Evolutionary conservation across 2,113 vertebrate genomes (phyloP).

Genomic region (Synchiropus splendidus): DNA sequence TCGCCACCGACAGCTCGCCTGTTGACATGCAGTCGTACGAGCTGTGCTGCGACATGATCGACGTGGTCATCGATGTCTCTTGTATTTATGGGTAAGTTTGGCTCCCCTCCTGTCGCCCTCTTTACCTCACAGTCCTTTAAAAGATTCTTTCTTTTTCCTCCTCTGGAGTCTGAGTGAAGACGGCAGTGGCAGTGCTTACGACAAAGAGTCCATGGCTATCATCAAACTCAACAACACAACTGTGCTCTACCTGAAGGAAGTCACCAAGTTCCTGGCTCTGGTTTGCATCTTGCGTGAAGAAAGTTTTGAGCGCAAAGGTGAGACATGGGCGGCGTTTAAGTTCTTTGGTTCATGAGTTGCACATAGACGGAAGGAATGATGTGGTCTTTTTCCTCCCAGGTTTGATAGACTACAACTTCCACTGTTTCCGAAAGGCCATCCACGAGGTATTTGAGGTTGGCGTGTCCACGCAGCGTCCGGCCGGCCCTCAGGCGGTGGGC

Average conservation of each 20-base stretch:
- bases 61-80: slow-evolving; percentile 97
- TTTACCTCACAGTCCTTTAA: neutral
- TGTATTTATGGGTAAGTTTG: slow-evolving; percentile 94
- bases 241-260: slow-evolving; percentile 97
- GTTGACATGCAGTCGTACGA: slow-evolving; percentile 99
- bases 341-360: too few species aligned
- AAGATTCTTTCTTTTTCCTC: slow-evolving; percentile 2
- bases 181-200: slow-evolving; percentile 94
- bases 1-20: slow-evolving; percentile 97
- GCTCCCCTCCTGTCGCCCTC: neutral
- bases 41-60: slow-evolving; percentile 98
- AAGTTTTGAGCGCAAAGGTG: slow-evolving; percentile 99
- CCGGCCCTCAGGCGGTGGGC: slow-evolving; percentile 70
- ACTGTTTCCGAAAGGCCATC: slow-evolving; percentile 99
- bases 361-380: neutral
- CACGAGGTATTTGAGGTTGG: slow-evolving; percentile 98
- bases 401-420: slow-evolving; percentile 99
- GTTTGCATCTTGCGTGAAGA: slow-evolving; percentile 99
- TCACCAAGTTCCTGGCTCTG: slow-evolving; percentile 96
- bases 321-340: too few species aligned
- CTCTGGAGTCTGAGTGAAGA: slow-evolving; percentile 85
- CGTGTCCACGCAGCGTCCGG: slow-evolving; percentile 72
- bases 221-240: slow-evolving; percentile 99
- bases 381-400: slow-evolving; percentile 57
- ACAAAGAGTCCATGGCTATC: slow-evolving; percentile 99